Percentiles rank a stretch among this genome's conserved stretches.
phyloP scores from a whole-genome alignment of 2,797 vertebrate genomes.

The Coregonus sp. region DNA sequence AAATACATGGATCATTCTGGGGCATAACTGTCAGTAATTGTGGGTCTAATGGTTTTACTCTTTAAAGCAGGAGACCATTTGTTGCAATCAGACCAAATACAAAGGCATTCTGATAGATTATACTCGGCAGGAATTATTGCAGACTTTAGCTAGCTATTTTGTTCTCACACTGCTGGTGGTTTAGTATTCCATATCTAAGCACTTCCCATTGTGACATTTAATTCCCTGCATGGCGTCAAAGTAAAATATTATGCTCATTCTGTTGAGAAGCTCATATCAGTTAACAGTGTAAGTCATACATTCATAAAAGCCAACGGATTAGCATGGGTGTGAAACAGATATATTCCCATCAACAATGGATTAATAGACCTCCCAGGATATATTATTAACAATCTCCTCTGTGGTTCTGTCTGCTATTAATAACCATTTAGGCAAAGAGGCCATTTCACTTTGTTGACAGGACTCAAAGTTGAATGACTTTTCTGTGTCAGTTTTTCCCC shows the following conservation, averaged over 20 bases:
- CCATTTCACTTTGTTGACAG: background rate
- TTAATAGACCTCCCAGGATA: background rate
- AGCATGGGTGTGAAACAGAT: background rate
- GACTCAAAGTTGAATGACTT: background rate
- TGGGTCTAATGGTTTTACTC: conserved; percentile 63
- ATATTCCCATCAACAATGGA: background rate
- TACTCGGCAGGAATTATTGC: conserved; percentile 54
- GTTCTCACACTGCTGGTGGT: conserved; percentile 48
- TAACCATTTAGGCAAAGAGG: background rate
- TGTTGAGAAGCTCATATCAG: conserved; percentile 43
- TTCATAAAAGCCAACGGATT: conserved; percentile 7
- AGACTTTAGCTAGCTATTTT: conserved; percentile 56
- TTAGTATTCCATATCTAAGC: conserved; percentile 62
- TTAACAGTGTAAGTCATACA: conserved; percentile 25
- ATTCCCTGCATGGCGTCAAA: conserved; percentile 51
- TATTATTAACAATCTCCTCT: background rate
- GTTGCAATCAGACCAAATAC: conserved; percentile 54
- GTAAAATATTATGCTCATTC: conserved; percentile 58
- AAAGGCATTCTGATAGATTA: conserved; percentile 57
- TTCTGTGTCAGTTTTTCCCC: background rate
- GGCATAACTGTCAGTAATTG: conserved; percentile 62
- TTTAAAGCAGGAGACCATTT: conserved; percentile 59
- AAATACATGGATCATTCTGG: conserved; percentile 42
- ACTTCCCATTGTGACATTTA: conserved; percentile 67
- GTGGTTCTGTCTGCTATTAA: background rate